Conservation (phyloP, 2,888 invertebrate genomes). For the Drosophila anomelani region DNA sequence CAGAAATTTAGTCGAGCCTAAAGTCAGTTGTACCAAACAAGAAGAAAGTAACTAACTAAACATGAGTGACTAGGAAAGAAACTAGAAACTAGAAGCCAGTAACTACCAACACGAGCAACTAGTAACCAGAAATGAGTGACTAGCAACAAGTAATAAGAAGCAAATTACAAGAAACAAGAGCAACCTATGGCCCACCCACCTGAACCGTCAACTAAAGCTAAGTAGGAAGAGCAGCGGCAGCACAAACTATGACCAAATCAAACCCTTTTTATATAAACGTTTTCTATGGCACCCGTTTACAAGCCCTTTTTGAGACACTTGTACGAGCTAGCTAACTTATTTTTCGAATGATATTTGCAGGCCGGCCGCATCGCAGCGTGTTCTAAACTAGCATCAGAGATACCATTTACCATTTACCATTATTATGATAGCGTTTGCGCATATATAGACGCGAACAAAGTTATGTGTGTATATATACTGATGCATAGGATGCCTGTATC, state of each 20-base stretch:
- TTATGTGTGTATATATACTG: constrained; percentile 19
- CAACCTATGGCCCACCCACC: constrained; percentile 35
- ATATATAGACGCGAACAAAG: constrained; percentile 10
- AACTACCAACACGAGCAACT: not conserved
- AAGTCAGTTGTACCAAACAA: constrained; percentile 17
- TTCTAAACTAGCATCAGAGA: constrained; percentile 46
- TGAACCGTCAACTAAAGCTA: constrained; percentile 48
- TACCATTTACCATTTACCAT: constrained; percentile 15
- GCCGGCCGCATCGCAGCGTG: constrained; percentile 26
- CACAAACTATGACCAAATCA: constrained; percentile 37
- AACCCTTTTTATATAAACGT: constrained; percentile 42
- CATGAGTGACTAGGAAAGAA: not conserved
- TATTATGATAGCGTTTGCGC: constrained; percentile 9
- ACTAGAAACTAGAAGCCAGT: not conserved
- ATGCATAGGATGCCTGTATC: constrained; percentile 14
- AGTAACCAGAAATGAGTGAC: not conserved
- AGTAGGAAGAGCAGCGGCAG: constrained; percentile 31
- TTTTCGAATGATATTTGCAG: constrained; percentile 60
- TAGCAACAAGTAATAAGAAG: not conserved
- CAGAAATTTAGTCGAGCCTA: constrained; percentile 12
- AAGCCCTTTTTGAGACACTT: constrained; percentile 21
- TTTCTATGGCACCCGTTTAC: constrained; percentile 48
- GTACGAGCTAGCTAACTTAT: constrained; percentile 27
- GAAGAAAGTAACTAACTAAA: not conserved
- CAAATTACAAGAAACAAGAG: not conserved